A percentile compares a stretch with the other conserved stretches of the same genome.
Conservation (phyloP, 1,140 invertebrate genomes). For the Lycorma delicatula region DNA sequence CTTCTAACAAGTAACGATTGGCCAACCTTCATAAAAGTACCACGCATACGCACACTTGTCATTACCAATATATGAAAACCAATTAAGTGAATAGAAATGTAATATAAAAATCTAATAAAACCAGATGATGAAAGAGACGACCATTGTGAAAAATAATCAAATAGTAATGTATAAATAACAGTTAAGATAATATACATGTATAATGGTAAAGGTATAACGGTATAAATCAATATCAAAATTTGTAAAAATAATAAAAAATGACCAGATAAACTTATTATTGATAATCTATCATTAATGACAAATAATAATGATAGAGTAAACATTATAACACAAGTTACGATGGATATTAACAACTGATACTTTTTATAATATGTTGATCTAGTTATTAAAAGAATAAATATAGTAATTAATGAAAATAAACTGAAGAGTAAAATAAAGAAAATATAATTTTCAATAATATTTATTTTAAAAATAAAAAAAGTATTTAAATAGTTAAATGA, state of each 20-base stretch:
- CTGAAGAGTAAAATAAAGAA: no score
- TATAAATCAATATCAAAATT: constrained; percentile 84
- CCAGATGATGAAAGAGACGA: no score
- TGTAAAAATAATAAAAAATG: constrained; percentile 79
- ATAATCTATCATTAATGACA: constrained; percentile 6
- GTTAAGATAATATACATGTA: constrained; percentile 73
- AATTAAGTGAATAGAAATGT: constrained; percentile 84
- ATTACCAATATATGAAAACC: constrained; percentile 89
- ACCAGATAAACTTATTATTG: constrained; percentile 58
- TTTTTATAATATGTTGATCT: constrained; percentile 59
- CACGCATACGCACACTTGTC: constrained; percentile 83
- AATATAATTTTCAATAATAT: no score
- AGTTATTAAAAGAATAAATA: constrained; percentile 52
- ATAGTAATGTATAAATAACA: constrained; percentile 67
- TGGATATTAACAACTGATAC: constrained; percentile 51
- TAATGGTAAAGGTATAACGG: constrained; percentile 82
- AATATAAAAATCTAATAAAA: no score
- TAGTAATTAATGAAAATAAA: constrained; percentile 36
- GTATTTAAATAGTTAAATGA: no score
- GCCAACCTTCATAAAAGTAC: constrained; percentile 94
- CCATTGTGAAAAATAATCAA: constrained; percentile 64
- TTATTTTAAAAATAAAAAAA: no score
- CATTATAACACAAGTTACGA: constrained; percentile 47
- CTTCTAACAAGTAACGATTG: constrained; percentile 78
- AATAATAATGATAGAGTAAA: constrained; percentile 53